phyloP scores from a whole-genome alignment of 2,113 vertebrate genomes.

The cattle (Bos taurus) region ARS-UCD2.0 NC_037357.1:25297501-25298000 shows the following conservation, averaged over 20 bases:
- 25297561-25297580: neutral
- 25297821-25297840: neutral
- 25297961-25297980: neutral
- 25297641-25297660: neutral
- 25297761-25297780: neutral
- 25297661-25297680: neutral
- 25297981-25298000: neutral
- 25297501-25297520: neutral
- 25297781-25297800: neutral
- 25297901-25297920: neutral
- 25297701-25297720: neutral
- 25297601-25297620: neutral
- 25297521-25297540: neutral
- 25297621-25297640: neutral
- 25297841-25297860: neutral
- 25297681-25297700: neutral
- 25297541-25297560: neutral
- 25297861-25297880: neutral
- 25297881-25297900: neutral
- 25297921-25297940: neutral
- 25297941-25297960: neutral
- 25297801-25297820: neutral
- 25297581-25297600: neutral
- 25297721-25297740: neutral
- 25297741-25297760: neutral